Evolutionary conservation across 1,140 invertebrate species (phyloP).

Genomic region (Popillia japonica): DNA sequence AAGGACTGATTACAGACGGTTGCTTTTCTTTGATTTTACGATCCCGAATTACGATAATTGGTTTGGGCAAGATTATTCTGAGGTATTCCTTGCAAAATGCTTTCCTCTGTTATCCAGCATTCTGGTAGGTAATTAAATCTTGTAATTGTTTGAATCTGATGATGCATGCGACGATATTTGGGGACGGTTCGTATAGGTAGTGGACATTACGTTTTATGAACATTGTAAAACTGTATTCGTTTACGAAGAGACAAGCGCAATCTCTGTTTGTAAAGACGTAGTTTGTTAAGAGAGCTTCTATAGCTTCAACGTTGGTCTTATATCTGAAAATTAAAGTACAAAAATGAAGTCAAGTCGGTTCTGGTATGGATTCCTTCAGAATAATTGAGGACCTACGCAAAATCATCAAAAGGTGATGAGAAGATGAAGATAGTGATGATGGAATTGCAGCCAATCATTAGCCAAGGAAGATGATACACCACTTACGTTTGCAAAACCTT

Average conservation of each 20-base stretch:
- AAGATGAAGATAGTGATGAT: no score
- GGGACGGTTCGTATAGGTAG: constrained; percentile 63
- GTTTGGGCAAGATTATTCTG: constrained; percentile 51
- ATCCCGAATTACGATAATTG: background rate
- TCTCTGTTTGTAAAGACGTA: constrained; percentile 60
- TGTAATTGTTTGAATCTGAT: constrained; percentile 60
- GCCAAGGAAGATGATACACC: constrained; percentile 27
- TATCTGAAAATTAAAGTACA: constrained; percentile 45
- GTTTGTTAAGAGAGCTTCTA: constrained; percentile 50
- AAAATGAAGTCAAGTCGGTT: no score
- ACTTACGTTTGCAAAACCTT: constrained; percentile 47
- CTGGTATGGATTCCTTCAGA: no score
- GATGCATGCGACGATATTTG: constrained; percentile 61
- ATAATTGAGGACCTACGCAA: no score
- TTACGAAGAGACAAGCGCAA: constrained; percentile 63
- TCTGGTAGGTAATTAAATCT: constrained; percentile 58
- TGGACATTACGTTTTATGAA: constrained; percentile 62
- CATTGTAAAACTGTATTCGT: constrained; percentile 63
- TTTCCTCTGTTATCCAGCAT: constrained; percentile 56
- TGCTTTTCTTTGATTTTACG: background rate
- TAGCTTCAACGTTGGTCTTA: constrained; percentile 47
- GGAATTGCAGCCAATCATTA: no score
- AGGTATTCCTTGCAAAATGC: constrained; percentile 48
- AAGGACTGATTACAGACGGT: background rate
- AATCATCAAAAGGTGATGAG: no score